Conservation (phyloP, 2,113 vertebrate species). For the Euleptes europaea region DNA sequence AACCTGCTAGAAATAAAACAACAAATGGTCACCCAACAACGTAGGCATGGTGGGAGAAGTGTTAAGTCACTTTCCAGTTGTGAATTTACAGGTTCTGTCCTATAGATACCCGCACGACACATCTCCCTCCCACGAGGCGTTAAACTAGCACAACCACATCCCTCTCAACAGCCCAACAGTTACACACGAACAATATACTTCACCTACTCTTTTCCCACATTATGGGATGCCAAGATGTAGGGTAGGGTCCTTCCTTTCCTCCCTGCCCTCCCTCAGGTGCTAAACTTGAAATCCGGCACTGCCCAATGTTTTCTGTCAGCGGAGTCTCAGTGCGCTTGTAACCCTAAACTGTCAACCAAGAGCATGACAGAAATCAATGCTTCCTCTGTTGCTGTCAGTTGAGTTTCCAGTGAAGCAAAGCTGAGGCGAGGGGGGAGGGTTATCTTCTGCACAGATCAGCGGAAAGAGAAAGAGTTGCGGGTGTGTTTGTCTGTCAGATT, state of each 20-base stretch:
- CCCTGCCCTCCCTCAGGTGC: not conserved
- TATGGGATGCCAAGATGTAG: not conserved
- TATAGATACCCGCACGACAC: not conserved
- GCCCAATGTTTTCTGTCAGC: not conserved
- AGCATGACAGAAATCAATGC: conserved; percentile 48
- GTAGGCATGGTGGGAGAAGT: not conserved
- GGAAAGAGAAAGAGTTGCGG: conserved; percentile 57
- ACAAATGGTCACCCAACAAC: not conserved
- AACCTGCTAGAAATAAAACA: not conserved
- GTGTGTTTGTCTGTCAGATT: conserved; percentile 67
- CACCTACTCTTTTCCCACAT: not conserved
- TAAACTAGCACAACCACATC: not conserved
- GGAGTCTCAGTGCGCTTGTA: not conserved
- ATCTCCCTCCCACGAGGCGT: too few relatives aligned
- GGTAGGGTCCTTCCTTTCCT: not conserved
- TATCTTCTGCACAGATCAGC: conserved; percentile 71
- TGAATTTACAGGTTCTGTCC: not conserved
- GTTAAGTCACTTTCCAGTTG: not conserved
- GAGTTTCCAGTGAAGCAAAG: conserved; percentile 60
- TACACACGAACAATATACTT: not conserved
- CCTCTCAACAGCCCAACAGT: not conserved
- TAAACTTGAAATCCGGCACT: conserved; percentile 20
- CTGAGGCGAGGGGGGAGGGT: conserved; percentile 19
- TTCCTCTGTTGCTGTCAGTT: conserved; percentile 46
- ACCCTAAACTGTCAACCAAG: conserved; percentile 16